Base-by-base conservation (phyloP, 2,113 vertebrate species). In the Cyphomyrus plagiostoma region DNA sequence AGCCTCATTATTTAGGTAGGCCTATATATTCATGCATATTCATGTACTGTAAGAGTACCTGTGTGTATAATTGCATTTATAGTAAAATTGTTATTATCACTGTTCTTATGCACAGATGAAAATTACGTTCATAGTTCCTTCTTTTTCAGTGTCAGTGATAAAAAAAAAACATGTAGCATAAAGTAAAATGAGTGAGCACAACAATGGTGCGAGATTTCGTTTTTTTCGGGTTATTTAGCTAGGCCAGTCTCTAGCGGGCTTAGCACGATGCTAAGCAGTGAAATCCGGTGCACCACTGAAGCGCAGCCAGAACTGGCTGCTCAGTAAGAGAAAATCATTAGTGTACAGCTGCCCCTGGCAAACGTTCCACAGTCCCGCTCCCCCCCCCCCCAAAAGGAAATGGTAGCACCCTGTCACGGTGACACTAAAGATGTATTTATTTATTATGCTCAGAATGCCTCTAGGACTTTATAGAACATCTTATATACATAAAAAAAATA, bases 341-440 rank as follows among this genome's bases (percentile, higher is more conserved):
- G 91, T 94, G 95, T 94, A 93, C 93, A 95, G 93, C 94, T 95
- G 94, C 93, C 92, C 92, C 91, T 90, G 91, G 93, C 93, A 90
- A 92, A 91, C 89, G 91, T 82, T 92, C 94, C 92, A 92, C 93
- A 93, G 92, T 92, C 92, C 92, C 86, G 89, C 89, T 89, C 92
- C 88, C 88, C 91, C 91, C 89, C 91, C 92, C 91, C 91, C 89
- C 90, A 92, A 88, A 90, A 92, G 93, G 92, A 94, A 92, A 93
- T 92, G 93, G 88, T 89, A 89, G 89, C 90, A 91, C 91, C 91
- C 91, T 90, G 19, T 9, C 85, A 86, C 88, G 82, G 83, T 35
- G 35, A n/a, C 49, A 58, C 26, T 62, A 66, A 66, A 42, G 10
- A 88, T 23, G 39, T 42, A 88, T 88, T 23, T 56, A 87, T 77